Conservation (phyloP, 2,113 vertebrate species). For the Hypocryptadius cinnamomeus region DNA sequence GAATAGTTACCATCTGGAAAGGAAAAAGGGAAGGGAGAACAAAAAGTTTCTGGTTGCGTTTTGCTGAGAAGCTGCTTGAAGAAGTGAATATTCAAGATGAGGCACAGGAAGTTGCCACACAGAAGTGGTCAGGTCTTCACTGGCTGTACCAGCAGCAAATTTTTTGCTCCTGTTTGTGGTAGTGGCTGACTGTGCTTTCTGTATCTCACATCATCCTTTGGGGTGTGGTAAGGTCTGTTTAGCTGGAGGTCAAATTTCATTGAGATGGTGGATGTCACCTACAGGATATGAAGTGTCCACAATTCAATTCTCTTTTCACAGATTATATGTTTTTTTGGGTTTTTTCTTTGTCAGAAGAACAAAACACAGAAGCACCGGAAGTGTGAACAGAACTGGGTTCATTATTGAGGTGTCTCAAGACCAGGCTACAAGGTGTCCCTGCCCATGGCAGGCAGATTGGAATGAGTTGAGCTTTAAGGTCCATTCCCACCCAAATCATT, state of each 20-base stretch:
- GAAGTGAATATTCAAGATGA: neutral
- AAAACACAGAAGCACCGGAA: neutral
- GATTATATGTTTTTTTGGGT: neutral
- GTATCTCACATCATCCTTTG: neutral
- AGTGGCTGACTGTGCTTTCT: neutral
- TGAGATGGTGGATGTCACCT: neutral
- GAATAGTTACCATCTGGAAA: neutral
- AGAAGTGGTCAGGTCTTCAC: neutral
- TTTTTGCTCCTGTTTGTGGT: neutral
- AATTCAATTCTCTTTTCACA: neutral
- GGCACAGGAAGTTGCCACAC: neutral
- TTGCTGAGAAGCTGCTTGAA: neutral
- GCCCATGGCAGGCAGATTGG: neutral
- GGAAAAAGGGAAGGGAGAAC: neutral
- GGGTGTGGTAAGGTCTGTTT: neutral
- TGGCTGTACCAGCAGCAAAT: neutral
- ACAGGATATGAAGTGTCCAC: rapidly evolving
- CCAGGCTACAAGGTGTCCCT: neutral
- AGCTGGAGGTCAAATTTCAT: neutral
- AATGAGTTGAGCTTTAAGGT: neutral
- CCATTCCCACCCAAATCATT: neutral
- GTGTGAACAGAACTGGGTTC: neutral
- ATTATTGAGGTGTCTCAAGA: neutral
- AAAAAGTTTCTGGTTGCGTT: neutral
- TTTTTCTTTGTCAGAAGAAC: neutral